phyloP scores from a whole-genome alignment of 2,888 invertebrate species.

The Loripinus fragilis region DNA sequence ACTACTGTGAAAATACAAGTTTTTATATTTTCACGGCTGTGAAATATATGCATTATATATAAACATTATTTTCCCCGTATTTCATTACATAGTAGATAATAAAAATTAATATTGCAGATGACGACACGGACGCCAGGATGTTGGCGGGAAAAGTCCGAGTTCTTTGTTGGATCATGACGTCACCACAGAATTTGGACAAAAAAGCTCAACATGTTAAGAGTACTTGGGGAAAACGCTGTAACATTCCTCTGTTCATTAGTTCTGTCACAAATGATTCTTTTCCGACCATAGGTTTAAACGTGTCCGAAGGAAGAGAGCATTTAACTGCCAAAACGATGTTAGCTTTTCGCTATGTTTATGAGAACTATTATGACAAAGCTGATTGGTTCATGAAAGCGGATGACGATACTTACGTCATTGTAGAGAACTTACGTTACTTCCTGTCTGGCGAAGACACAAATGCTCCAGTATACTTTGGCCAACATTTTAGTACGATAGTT shows the following conservation, averaged over 20 bases:
- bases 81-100: too few species aligned
- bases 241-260: constrained; percentile 81
- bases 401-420: constrained; percentile 98
- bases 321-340: constrained; percentile 98
- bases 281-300: constrained; percentile 88
- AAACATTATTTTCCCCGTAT: too few species aligned
- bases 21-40: too few species aligned
- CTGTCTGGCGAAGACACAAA: constrained; percentile 87
- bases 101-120: too few species aligned
- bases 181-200: background rate
- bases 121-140: background rate
- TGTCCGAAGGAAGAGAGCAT: constrained; percentile 93
- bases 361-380: constrained; percentile 91
- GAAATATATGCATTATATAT: too few species aligned
- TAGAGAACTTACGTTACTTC: constrained; percentile 91
- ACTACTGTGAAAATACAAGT: too few species aligned
- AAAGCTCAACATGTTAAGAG: constrained; percentile 40
- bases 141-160: background rate
- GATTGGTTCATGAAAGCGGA: constrained; percentile 99
- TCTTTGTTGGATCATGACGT: background rate
- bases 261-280: constrained; percentile 87
- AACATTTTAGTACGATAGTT: constrained; percentile 74
- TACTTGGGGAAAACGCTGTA: background rate
- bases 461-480: constrained; percentile 91
- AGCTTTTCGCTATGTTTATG: constrained; percentile 94